Percentiles rank a stretch among this genome's conserved stretches.
These are phyloP conservation scores for Macaria notata DNA, from an alignment of 2,888 invertebrate genomes.

Conservation along the genomic window DNA sequence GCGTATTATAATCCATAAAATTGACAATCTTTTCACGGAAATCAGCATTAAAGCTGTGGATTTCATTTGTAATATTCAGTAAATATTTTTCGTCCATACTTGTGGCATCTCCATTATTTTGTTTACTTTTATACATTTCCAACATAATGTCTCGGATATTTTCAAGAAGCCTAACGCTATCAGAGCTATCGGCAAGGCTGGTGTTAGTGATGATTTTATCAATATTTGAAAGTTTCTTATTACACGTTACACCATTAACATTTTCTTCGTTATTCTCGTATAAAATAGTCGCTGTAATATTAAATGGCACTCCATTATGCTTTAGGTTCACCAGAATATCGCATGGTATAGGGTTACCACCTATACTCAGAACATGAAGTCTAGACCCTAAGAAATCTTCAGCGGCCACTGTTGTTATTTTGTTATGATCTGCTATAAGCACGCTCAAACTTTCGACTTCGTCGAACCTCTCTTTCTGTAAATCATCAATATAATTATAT, in stretches of 20 bases:
- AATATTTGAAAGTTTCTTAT: slow-evolving; percentile 23
- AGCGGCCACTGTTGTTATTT: slow-evolving; percentile 45
- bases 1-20: slow-evolving; percentile 22
- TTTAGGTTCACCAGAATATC: slow-evolving; percentile 47
- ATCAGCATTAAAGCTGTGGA: slow-evolving; percentile 29
- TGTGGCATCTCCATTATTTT: slow-evolving; percentile 4
- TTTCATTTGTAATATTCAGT: slow-evolving; percentile 29
- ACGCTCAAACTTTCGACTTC: slow-evolving; percentile 46
- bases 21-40: slow-evolving; percentile 29
- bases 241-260: slow-evolving; percentile 44
- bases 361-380: slow-evolving; percentile 56
- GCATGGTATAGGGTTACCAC: slow-evolving; percentile 63
- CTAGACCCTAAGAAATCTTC: slow-evolving; percentile 49
- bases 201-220: slow-evolving; percentile 5
- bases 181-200: slow-evolving; percentile 20
- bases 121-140: slow-evolving; percentile 24
- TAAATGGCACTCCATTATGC: slow-evolving; percentile 32
- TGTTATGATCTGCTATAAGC: slow-evolving; percentile 59
- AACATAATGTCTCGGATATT: slow-evolving; percentile 37
- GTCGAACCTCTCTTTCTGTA: slow-evolving; percentile 56
- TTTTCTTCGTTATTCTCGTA: slow-evolving; percentile 41
- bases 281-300: slow-evolving; percentile 45
- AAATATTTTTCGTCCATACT: slow-evolving; percentile 26
- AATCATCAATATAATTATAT: slow-evolving; percentile 51
- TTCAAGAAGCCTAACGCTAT: slow-evolving; percentile 27